Evolutionary conservation across 1,140 invertebrate genomes (phyloP), one percentile per base, ranked within the genome.

Genomic region (Drosophila saltans): DNA sequence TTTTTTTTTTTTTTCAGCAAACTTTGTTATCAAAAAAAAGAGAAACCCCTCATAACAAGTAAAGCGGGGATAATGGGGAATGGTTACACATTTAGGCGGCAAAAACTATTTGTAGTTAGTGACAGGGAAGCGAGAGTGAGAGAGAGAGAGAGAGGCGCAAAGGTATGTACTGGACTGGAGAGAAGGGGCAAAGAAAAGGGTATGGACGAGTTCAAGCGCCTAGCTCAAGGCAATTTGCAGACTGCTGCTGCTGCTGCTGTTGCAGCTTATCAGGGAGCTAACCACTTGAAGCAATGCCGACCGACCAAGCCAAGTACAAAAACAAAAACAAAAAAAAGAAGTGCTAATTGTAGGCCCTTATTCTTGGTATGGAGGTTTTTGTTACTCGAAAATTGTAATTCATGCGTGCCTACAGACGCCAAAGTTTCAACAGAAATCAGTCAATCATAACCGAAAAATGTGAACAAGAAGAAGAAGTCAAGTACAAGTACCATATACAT

Each of bases 391-490:
- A 88, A 89, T 70, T 84, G 62, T 75, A 89, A 73, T 89, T 89
- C 84, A 89, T 89, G 84, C 84, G 81, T 89, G 84, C 66, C 64
- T 78, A 78, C 75, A 89, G 84, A 89, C 84, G 84, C 84, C 84
- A 89, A 89, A 89, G 84, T 81, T 89, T 89, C 84, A 89, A 84
- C 85, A 89, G 84, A 89, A 89, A 80, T 89, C 84, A 89, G 80
- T 89, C 84, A 89, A 84, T 84, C 84, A 89, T 89, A 89, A 89
- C 84, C 83, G 67, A 88, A 77, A 83, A 84, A 52, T 64, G 58
- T 9, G 60, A 48, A 55, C 9, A 74, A 74, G 48, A 48, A 55
- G 11, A 74, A 74, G 48, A 61, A 56, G 45, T 55, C 43, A 39
- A 36, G 16, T 5, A 39, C 26, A 68, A 52, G 45, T 52, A 52